A percentile compares a stretch with the other conserved stretches of the same genome.
Conservation (phyloP, 2,888 invertebrate genomes). For the Nyleta sp. region DNA sequence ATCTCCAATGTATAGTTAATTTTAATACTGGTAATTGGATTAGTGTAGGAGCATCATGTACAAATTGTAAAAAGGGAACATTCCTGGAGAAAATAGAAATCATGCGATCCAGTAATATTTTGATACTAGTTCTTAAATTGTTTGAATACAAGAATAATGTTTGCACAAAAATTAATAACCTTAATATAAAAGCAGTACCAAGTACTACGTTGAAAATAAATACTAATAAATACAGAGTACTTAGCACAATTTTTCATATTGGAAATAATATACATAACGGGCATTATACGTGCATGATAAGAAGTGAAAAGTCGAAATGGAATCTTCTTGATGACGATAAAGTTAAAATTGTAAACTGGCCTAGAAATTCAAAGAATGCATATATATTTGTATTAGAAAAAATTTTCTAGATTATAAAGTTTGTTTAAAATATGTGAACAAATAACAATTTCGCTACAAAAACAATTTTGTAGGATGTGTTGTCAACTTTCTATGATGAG, state of each 20-base stretch:
- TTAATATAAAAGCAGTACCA: constrained; percentile 11
- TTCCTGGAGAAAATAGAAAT: constrained; percentile 12
- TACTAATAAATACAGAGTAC: neutral
- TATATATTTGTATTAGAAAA: constrained; percentile 17
- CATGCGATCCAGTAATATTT: neutral
- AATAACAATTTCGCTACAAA: no score
- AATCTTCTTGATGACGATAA: constrained; percentile 5
- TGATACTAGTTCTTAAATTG: constrained; percentile 9
- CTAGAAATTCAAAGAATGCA: constrained; percentile 7
- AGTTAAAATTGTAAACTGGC: neutral
- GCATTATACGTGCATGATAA: constrained; percentile 14
- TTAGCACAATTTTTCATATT: constrained; percentile 16
- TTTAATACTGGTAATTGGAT: constrained; percentile 2
- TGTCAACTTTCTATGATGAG: no score
- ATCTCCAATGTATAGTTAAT: constrained; percentile 13
- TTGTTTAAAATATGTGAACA: no score
- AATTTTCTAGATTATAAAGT: no score
- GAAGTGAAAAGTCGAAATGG: neutral
- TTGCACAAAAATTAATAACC: constrained; percentile 3
- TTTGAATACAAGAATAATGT: constrained; percentile 1
- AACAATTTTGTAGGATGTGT: no score
- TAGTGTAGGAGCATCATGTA: neutral
- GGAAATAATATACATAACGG: constrained; percentile 5
- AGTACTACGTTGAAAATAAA: neutral
- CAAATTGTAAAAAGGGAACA: neutral